Percentiles rank a stretch among this genome's conserved stretches.
Evolutionary conservation across 2,797 vertebrate species (phyloP).

Genomic region (Falco columbarius): DNA sequence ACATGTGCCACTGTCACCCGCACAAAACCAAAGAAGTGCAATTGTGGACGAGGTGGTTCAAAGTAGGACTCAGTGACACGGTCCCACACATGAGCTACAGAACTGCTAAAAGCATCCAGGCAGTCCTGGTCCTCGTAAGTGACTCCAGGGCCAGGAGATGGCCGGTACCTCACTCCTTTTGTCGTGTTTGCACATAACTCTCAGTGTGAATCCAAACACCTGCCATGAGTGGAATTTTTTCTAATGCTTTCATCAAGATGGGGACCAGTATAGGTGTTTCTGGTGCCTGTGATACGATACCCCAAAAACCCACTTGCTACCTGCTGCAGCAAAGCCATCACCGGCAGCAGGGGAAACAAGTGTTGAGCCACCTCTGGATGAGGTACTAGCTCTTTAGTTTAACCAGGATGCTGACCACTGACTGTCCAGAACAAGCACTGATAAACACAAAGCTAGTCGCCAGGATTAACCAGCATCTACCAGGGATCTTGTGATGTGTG

Average conservation of each 20-base stretch:
- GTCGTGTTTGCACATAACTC: background rate
- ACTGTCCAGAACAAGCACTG: background rate
- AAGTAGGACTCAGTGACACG: background rate
- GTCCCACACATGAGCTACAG: background rate
- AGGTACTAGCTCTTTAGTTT: background rate
- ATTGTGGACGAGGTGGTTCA: background rate
- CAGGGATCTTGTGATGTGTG: background rate
- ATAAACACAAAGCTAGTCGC: background rate
- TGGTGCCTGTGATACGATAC: background rate
- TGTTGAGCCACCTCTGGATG: background rate
- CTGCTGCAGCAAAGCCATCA: background rate
- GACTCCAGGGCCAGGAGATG: background rate
- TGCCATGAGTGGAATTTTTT: background rate
- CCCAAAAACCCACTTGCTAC: accelerated
- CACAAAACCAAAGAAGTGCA: background rate
- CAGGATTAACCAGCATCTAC: background rate
- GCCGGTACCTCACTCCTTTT: background rate
- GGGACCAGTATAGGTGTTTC: background rate
- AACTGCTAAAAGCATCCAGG: accelerated
- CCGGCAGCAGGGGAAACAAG: background rate
- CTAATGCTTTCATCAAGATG: background rate
- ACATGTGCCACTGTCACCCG: accelerated
- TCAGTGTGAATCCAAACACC: background rate
- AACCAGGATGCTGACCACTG: background rate
- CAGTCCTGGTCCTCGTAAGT: background rate